These are phyloP conservation scores for Odontesthes bonariensis DNA, from an alignment of 2,113 vertebrate genomes.

Conservation along the genomic window DNA sequence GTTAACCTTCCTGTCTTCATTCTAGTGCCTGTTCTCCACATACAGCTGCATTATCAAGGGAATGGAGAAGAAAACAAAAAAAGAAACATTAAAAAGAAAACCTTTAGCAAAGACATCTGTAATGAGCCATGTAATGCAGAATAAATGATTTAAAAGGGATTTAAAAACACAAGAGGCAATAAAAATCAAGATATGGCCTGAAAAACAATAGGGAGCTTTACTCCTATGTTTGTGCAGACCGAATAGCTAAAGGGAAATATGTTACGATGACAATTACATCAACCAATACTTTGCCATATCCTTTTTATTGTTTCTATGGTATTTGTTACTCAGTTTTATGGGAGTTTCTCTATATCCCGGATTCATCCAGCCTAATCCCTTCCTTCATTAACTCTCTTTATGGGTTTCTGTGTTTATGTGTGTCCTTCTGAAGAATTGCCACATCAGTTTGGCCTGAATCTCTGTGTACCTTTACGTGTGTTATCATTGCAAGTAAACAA, in stretches of 20 bases:
- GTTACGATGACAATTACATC: slow-evolving; percentile 1
- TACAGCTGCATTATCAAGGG: not conserved
- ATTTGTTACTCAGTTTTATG: slow-evolving; percentile 12
- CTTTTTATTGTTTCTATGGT: slow-evolving; percentile 10
- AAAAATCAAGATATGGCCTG: slow-evolving; percentile 22
- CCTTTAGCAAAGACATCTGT: slow-evolving; percentile 17
- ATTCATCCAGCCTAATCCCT: slow-evolving; percentile 3
- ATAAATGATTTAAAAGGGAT: slow-evolving; percentile 18
- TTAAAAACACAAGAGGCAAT: slow-evolving; percentile 21
- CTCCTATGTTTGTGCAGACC: slow-evolving; percentile 9
- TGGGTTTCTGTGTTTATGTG: slow-evolving; percentile 5
- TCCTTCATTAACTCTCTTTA: slow-evolving; percentile 12
- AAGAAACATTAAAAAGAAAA: slow-evolving; percentile 3
- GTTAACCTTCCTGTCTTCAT: slow-evolving; percentile 31
- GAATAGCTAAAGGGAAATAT: slow-evolving; percentile 17
- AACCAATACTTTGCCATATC: not conserved
- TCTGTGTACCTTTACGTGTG: too few relatives aligned
- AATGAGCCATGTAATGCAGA: slow-evolving; percentile 31
- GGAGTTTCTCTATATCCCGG: not conserved
- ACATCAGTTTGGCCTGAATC: slow-evolving; percentile 28
- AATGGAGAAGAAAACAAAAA: not conserved
- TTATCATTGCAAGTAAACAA: too few relatives aligned
- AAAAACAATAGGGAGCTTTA: slow-evolving; percentile 18
- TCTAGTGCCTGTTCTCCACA: slow-evolving; percentile 8
- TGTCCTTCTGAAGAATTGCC: slow-evolving; percentile 49